Evolutionary conservation across 2,888 invertebrate species (phyloP), one percentile per base, ranked within the genome.

Genomic region (Caenorhabditis panamensis): DNA sequence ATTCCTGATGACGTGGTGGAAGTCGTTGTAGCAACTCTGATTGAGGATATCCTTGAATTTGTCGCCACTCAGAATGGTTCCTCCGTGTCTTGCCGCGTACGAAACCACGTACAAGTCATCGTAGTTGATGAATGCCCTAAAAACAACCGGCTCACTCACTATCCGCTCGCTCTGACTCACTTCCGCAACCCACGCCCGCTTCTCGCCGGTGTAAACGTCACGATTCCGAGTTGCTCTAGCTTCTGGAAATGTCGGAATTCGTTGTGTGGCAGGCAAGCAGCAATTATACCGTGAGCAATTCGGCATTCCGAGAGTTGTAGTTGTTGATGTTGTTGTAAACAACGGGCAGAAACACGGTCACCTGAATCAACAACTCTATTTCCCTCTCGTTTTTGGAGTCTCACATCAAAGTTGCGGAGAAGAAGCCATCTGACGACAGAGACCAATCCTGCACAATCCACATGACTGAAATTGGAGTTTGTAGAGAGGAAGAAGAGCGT

Each of bases 291-390:
- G 67, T 73, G 20, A 73, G 26, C 22, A 87, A 66, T 54, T 84
- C 79, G 26, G 82, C 82, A 63, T 87, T 82, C 37, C 75, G 79
- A 24, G 82, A 81, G 72, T 85, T 84, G 24, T 67, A 69, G 66
- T 88, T 88, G 68, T 84, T 61, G 58, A 82, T 66, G 56, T 87
- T 88, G 78, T 87, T 87, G 71, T 88, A 88, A 72, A 86, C 84
- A 61, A 87, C 82, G 0, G 88, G 88, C 26, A 88, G 78, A 64
- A 88, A 88, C 28, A 84, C 85, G 44, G 72, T 82, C 41, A 82
- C 69, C 75, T 80, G 41, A 22, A 37, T 22, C 41, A 44, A 24
- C 2, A 54, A 9, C 18, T 36, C 9, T 6, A 28, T 28, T 1
- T 26, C 22, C n/a, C 5, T 18, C 41, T 41, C 41, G 6, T 41